Percentiles rank a stretch among this genome's conserved stretches.
phyloP scores from a whole-genome alignment of 2,113 vertebrate genomes.

The Pica pica region DNA sequence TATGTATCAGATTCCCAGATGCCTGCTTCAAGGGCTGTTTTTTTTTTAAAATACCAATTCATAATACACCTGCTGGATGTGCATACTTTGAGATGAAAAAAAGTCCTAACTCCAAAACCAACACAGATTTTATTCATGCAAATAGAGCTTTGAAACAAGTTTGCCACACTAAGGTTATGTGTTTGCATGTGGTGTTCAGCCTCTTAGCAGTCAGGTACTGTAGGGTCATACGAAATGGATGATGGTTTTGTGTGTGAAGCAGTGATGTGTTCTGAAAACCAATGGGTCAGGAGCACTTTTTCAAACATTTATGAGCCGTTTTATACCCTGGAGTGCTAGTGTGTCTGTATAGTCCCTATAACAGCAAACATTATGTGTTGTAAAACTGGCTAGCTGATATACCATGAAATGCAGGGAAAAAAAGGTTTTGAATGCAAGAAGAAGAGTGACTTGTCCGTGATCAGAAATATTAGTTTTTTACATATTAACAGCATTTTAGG shows the following conservation, averaged over 20 bases:
- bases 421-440: not conserved
- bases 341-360: not conserved
- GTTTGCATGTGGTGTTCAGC: not conserved
- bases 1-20: not conserved
- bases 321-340: not conserved
- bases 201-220: not conserved
- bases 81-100: not conserved
- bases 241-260: not conserved
- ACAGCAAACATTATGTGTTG: not conserved
- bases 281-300: not conserved
- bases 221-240: not conserved
- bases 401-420: not conserved
- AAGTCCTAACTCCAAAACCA: not conserved
- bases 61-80: not conserved
- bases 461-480: not conserved
- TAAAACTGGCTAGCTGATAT: not conserved
- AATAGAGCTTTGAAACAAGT: not conserved
- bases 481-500: not conserved
- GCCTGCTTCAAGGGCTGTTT: not conserved
- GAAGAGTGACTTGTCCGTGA: not conserved
- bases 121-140: not conserved
- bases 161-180: not conserved
- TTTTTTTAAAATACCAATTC: not conserved
- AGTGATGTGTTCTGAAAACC: not conserved
- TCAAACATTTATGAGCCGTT: not conserved